Percentiles rank a stretch among this genome's conserved stretches.
Evolutionary conservation across 2,888 invertebrate genomes (phyloP).

Genomic region (Tinea semifulvella): DNA sequence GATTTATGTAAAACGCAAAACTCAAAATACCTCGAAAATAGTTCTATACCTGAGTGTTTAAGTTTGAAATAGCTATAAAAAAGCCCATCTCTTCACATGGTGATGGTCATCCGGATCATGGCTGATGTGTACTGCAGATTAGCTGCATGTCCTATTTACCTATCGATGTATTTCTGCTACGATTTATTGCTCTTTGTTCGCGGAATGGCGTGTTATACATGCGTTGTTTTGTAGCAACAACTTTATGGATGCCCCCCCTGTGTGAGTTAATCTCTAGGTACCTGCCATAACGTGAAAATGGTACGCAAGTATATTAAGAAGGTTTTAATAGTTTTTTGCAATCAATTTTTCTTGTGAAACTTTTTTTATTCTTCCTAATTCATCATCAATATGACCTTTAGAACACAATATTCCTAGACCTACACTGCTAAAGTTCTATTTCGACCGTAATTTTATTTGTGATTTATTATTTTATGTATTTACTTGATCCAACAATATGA

Average conservation of each 20-base stretch:
- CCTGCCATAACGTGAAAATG: slow-evolving; percentile 3
- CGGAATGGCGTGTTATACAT: background rate
- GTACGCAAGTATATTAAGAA: too few species aligned
- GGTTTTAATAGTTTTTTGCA: too few species aligned
- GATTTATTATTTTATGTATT: too few species aligned
- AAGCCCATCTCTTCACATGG: background rate
- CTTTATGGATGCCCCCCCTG: slow-evolving; percentile 2
- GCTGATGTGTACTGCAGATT: slow-evolving; percentile 11
- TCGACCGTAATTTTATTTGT: too few species aligned
- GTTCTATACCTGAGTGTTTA: background rate
- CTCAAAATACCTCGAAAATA: background rate
- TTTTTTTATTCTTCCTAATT: too few species aligned
- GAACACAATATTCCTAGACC: too few species aligned
- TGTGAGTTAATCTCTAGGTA: too few species aligned
- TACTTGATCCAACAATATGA: too few species aligned
- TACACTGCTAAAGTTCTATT: too few species aligned
- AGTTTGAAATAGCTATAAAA: background rate
- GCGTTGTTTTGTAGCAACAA: slow-evolving; percentile 4
- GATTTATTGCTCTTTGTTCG: slow-evolving; percentile 10
- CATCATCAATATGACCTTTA: too few species aligned
- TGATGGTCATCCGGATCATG: slow-evolving; percentile 8
- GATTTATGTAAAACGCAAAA: slow-evolving; percentile 3
- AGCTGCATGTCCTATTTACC: slow-evolving; percentile 3
- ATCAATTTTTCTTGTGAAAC: too few species aligned
- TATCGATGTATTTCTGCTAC: slow-evolving; percentile 2